These are phyloP conservation scores for Frieseomelitta varia DNA, from an alignment of 1,140 invertebrate species.

Conservation along the genomic window DNA sequence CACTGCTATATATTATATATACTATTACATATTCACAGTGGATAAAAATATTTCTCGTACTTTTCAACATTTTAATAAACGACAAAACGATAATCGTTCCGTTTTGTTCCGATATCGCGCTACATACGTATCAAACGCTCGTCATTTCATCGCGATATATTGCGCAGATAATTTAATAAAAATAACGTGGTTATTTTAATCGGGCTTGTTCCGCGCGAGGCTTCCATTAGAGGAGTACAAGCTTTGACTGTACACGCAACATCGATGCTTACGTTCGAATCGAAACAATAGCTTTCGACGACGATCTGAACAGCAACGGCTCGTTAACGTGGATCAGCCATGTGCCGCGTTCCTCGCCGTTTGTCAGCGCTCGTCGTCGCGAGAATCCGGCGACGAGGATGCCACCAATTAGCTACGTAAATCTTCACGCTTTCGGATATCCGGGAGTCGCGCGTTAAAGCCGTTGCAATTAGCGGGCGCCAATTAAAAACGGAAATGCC, in stretches of 20 bases:
- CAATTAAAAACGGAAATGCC: constrained; percentile 62
- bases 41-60: too few species aligned
- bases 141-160: background rate
- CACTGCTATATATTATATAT: too few species aligned
- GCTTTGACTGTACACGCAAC: background rate
- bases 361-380: constrained; percentile 1
- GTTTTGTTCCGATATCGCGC: too few species aligned
- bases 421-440: constrained; percentile 59
- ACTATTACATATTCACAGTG: too few species aligned
- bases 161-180: constrained; percentile 33
- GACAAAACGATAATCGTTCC: too few species aligned
- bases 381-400: constrained; percentile 9
- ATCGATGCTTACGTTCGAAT: too few species aligned
- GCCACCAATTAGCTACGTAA: constrained; percentile 55
- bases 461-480: constrained; percentile 53
- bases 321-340: constrained; percentile 39
- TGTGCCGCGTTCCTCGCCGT: background rate
- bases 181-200: background rate
- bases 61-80: too few species aligned
- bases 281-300: constrained; percentile 18
- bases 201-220: constrained; percentile 20
- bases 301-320: constrained; percentile 7
- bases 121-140: background rate
- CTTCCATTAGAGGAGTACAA: constrained; percentile 13
- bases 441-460: constrained; percentile 49